These are phyloP conservation scores for Trissolcus brochymenae DNA, from an alignment of 2,888 invertebrate species.

Conservation along the genomic window DNA sequence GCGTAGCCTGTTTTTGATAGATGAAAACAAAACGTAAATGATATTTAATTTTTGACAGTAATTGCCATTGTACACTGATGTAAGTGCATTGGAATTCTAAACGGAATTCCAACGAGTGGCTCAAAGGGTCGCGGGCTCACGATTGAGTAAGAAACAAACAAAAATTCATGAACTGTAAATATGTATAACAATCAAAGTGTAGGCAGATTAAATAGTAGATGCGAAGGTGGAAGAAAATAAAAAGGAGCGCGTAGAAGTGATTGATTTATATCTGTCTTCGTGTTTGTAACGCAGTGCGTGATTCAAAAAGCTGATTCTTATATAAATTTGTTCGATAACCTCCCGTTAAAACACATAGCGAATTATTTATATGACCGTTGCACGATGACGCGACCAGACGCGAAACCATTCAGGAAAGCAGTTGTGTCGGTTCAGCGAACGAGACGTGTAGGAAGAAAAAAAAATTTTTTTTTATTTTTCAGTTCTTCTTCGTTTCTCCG, in stretches of 20 bases:
- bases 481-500: too few relatives aligned
- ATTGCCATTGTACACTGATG: too few relatives aligned
- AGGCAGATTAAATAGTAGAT: constrained; percentile 17
- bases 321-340: constrained; percentile 58
- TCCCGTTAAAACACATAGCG: constrained; percentile 56
- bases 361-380: constrained; percentile 57
- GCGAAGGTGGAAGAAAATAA: not conserved
- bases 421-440: constrained; percentile 58
- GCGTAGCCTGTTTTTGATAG: too few relatives aligned
- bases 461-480: too few relatives aligned
- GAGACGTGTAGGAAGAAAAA: constrained; percentile 16
- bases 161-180: constrained; percentile 21
- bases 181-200: constrained; percentile 41
- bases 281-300: constrained; percentile 50
- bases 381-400: constrained; percentile 57
- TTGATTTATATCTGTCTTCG: constrained; percentile 49
- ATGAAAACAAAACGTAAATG: too few relatives aligned
- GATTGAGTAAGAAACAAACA: too few relatives aligned
- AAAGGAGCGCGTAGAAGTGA: too few relatives aligned
- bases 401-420: constrained; percentile 56
- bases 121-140: too few relatives aligned
- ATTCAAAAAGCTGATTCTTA: constrained; percentile 45
- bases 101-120: too few relatives aligned
- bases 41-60: too few relatives aligned
- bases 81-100: too few relatives aligned